Evolutionary conservation across 2,888 invertebrate genomes (phyloP).

Genomic region (Choristoneura rosaceana): DNA sequence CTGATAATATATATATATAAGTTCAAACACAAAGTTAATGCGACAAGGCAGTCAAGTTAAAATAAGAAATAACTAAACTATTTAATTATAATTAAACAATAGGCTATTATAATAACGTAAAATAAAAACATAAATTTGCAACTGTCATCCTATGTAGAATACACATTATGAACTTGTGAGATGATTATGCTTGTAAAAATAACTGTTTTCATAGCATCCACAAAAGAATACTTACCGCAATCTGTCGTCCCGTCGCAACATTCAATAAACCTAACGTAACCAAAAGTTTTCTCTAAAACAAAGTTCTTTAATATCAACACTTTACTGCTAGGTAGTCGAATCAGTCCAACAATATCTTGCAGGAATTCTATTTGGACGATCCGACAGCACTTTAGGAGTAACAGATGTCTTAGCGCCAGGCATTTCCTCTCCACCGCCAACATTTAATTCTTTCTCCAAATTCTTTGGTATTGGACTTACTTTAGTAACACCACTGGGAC

Average conservation of each 20-base stretch:
- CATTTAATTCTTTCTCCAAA: slow-evolving; percentile 48
- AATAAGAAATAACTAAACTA: no score
- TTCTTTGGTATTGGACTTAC: slow-evolving; percentile 31
- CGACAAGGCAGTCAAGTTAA: no score
- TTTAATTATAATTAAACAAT: neutral
- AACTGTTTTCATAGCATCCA: neutral
- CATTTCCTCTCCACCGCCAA: slow-evolving; percentile 57
- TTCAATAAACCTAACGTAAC: neutral
- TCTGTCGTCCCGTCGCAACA: neutral
- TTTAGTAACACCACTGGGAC: slow-evolving; percentile 47
- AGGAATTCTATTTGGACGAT: slow-evolving; percentile 64
- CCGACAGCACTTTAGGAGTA: slow-evolving; percentile 54
- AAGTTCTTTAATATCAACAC: slow-evolving; percentile 45
- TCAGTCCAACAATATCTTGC: slow-evolving; percentile 78
- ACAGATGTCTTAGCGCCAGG: slow-evolving; percentile 43
- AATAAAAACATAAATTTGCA: neutral
- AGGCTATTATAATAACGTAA: neutral
- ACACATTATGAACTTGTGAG: neutral
- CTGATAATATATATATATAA: no score
- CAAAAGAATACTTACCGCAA: neutral
- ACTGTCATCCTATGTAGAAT: neutral
- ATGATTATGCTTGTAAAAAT: neutral
- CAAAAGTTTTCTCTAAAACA: slow-evolving; percentile 6
- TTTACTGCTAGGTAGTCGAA: slow-evolving; percentile 49
- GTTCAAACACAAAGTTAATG: neutral